phyloP scores from a whole-genome alignment of 2,888 invertebrate genomes.

The Metellina segmentata region DNA sequence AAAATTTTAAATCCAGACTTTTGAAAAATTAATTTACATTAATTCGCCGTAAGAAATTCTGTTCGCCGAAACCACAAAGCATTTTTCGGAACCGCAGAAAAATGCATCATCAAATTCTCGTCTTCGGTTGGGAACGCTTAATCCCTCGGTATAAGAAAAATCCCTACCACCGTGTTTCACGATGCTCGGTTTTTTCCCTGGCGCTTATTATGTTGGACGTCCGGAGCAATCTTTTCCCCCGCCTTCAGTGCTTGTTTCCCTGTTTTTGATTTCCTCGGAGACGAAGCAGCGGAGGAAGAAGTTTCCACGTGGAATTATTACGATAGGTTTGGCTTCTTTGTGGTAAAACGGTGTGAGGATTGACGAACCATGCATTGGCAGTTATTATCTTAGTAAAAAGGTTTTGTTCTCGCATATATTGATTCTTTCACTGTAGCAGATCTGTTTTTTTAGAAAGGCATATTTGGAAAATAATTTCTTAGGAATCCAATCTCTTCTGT shows the following conservation, averaged over 20 bases:
- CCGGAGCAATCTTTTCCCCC: slow-evolving; percentile 8
- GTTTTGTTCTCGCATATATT: too few relatives aligned
- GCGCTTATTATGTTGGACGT: not conserved
- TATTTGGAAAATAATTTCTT: too few relatives aligned
- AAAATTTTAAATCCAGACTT: too few relatives aligned
- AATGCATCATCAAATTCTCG: slow-evolving; percentile 10
- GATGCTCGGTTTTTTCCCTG: not conserved
- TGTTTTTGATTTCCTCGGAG: slow-evolving; percentile 51
- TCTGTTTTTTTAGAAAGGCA: too few relatives aligned
- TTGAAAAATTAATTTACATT: too few relatives aligned
- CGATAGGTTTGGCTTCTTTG: too few relatives aligned
- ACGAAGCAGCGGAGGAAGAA: slow-evolving; percentile 9
- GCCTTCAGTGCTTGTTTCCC: not conserved
- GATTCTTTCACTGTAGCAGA: too few relatives aligned
- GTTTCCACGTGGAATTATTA: slow-evolving; percentile 16
- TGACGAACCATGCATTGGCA: too few relatives aligned
- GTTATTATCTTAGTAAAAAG: too few relatives aligned
- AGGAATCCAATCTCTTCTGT: too few relatives aligned
- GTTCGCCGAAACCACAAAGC: not conserved
- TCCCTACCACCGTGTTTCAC: not conserved
- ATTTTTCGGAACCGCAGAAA: not conserved
- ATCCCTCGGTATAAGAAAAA: not conserved
- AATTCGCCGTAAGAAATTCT: not conserved
- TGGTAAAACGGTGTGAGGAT: too few relatives aligned
- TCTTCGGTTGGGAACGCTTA: too few relatives aligned